Percentiles rank a stretch among this genome's conserved stretches.
Conservation (phyloP, 1,140 invertebrate species). For the Augochlora pura region DNA sequence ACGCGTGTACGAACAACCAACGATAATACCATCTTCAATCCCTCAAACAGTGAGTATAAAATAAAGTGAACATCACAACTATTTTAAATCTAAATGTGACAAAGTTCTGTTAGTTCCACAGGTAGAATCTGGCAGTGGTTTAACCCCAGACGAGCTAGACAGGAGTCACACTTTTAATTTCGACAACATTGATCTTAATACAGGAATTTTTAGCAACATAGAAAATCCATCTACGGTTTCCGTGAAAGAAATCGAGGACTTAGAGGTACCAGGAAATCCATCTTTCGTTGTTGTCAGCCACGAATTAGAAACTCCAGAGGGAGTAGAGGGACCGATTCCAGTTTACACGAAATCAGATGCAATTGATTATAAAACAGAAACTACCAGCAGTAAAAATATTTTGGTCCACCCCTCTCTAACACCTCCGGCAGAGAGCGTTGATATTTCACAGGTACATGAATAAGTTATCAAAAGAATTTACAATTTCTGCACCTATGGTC, state of each 20-base stretch:
- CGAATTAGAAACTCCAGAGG: conserved; percentile 82
- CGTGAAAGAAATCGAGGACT: conserved; percentile 5
- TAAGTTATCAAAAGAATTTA: not conserved
- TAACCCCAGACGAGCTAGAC: conserved; percentile 50
- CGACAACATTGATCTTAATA: conserved; percentile 27
- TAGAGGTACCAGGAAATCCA: conserved; percentile 41
- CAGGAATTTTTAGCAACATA: conserved; percentile 36
- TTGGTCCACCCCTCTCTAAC: not conserved
- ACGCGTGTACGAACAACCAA: not conserved
- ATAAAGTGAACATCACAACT: not conserved
- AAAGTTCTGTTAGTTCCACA: conserved; percentile 46
- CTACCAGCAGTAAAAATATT: not conserved
- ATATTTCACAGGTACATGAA: not conserved
- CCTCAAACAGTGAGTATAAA: conserved; percentile 14
- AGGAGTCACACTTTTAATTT: conserved; percentile 33
- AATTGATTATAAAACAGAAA: conserved; percentile 16
- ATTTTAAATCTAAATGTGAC: not conserved
- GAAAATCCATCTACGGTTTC: conserved; percentile 7
- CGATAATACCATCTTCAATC: conserved; percentile 13
- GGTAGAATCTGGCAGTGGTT: conserved; percentile 63
- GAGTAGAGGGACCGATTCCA: conserved; percentile 81
- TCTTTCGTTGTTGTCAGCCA: conserved; percentile 79
- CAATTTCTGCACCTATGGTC: not conserved
- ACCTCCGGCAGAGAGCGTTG: not conserved
- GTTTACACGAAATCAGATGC: conserved; percentile 77